Evolutionary conservation across 2,797 vertebrate genomes (phyloP), one percentile per base, ranked within the genome.

Genomic region (Ibycter americanus): DNA sequence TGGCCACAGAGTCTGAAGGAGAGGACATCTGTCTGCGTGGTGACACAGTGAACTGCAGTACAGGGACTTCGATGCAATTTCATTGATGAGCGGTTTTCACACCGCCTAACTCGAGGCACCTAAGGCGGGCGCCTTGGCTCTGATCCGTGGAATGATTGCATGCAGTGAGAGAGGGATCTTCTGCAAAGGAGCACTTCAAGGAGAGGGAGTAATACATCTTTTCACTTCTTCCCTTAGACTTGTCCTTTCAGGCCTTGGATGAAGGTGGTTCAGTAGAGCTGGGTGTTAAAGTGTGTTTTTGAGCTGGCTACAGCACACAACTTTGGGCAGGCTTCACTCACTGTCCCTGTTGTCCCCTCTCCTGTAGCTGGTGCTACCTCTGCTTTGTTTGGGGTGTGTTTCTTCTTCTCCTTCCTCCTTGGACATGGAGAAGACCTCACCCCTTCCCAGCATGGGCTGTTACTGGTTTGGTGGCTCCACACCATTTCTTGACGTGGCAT

Each of bases 41-140:
- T 91, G 92, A 89, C 79, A 63, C 17, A 34, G 71, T 44, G 67
- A 96, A 93, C 76, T 92, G 87, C 25, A 86, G 92, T 56, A 49
- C 52, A 47, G 91, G 65, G 82, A 78, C 68, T 65, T 72, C 0
- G 15, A 46, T 78, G 87, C 13, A 92, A 96, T 96, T 96, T 93
- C 0, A 1, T 83, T 81, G 91, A 83, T 83, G 89, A 93, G 76
- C 85, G 74, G 65, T 83, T 96, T 96, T 95, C 89, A 74, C 52
- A 46, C 56, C 4, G 17, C 19, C 47, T 91, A 34, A 91, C 63
- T 87, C 1, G 15, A 49, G 68, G 36, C 52, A 87, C 38, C 49
- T 51, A 31, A 77, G 63, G 34, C 11, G 0, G 44, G 78, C 90
- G 32, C 59, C 32, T 83, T 1, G 1, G 11, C 67, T 88, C 71